These are phyloP conservation scores for Busseola fusca DNA, from an alignment of 2,888 invertebrate species.

Conservation along the genomic window DNA sequence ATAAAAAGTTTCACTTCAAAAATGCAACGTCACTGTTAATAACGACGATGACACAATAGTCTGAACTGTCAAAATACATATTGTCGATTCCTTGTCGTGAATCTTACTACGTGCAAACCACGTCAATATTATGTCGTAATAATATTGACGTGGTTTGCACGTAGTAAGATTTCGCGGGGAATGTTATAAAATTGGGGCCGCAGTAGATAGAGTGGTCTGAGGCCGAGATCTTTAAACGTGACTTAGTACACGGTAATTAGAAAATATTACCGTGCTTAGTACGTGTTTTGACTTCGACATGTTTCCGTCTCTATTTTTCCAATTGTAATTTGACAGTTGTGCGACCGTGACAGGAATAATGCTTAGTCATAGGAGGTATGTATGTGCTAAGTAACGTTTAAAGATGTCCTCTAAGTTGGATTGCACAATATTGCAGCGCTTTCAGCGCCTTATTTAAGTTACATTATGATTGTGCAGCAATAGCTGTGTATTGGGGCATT, in stretches of 20 bases:
- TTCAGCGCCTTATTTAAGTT: constrained; percentile 2
- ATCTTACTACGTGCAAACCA: too few species aligned
- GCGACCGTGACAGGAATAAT: background rate
- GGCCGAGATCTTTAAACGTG: background rate
- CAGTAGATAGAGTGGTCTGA: background rate
- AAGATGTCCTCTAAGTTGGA: background rate
- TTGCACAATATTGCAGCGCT: background rate
- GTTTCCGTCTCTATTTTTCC: background rate
- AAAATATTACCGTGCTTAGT: too few species aligned
- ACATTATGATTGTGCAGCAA: background rate
- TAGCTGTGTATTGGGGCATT: background rate
- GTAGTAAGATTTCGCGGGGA: too few species aligned
- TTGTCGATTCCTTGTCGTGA: too few species aligned
- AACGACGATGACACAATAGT: too few species aligned
- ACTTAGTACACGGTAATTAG: too few species aligned
- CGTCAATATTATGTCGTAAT: too few species aligned
- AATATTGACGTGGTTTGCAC: too few species aligned
- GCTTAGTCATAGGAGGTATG: background rate
- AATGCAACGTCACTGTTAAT: too few species aligned
- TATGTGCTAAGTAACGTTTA: background rate
- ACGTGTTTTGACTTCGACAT: background rate
- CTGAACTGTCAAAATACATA: too few species aligned
- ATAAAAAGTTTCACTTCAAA: too few species aligned
- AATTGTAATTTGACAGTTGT: background rate
- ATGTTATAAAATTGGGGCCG: too few species aligned